Evolutionary conservation across 2,888 invertebrate species (phyloP), one percentile per base, ranked within the genome.

Genomic region (Monoplex corrugatus): DNA sequence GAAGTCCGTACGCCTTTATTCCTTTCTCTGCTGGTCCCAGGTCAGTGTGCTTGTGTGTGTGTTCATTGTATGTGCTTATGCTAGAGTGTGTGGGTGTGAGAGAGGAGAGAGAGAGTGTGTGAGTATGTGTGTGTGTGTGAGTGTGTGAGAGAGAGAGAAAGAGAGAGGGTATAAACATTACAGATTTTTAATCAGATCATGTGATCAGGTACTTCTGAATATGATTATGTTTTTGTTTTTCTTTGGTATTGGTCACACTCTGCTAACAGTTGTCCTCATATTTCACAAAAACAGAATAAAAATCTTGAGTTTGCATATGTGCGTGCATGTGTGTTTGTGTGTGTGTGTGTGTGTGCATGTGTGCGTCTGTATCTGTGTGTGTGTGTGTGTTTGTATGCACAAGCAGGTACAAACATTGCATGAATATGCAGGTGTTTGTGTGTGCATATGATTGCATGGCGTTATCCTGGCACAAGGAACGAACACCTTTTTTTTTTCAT

Each of bases 21-120:
- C 94, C 94, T 13, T 94, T 94, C 89, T 93, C 94, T 35, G 94
- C 94, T 45, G 94, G 94, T 63, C 93, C n/a, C n/a, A n/a, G n/a
- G n/a, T n/a, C n/a, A n/a, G 6, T 72, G 5, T 72, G 72, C 35
- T 3, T 72, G 72, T 72, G 32, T 13, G 35, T 32, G 32, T 72
- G 72, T 72, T 8, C 35, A 32, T 32, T 63, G 72, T 72, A 72
- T 8, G 35, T 35, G 35, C 10, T 8, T 72, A 35, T 72, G 72
- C 3, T 6, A 35, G 72, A 35, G 35, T 72, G 5, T 72, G 35
- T 72, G 35, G 16, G 13, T 63, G 63, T 63, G 8, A 16, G 63
- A 3, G 63, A 23, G 72, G 6, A 32, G 6, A 16, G 32, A 8
- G 32, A 32, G 32, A 32, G n/a, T 72, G 10, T 35, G 35, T 72